Conservation (phyloP, 1,140 invertebrate genomes). For the Forficula auricularia region DNA sequence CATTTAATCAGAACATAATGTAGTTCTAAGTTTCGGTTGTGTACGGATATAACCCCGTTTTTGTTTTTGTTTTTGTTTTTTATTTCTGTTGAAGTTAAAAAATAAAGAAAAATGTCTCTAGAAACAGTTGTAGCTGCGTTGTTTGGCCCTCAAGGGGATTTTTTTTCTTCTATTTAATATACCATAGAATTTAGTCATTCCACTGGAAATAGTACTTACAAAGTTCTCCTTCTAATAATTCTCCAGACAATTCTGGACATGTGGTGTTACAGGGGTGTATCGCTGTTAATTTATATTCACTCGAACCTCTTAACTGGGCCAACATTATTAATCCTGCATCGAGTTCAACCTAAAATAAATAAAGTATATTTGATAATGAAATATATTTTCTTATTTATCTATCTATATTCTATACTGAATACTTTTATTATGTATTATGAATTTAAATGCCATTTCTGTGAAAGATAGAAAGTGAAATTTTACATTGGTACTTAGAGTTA, state of each 20-base stretch:
- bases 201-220: slow-evolving; percentile 28
- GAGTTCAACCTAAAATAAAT: slow-evolving; percentile 36
- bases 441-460: too few species aligned
- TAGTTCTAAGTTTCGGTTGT: too few species aligned
- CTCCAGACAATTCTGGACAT: slow-evolving; percentile 44
- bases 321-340: slow-evolving; percentile 49
- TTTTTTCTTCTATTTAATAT: neutral
- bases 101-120: too few species aligned
- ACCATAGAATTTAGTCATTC: neutral
- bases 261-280: slow-evolving; percentile 46
- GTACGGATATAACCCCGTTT: too few species aligned
- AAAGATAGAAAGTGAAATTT: too few species aligned
- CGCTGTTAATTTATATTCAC: slow-evolving; percentile 42
- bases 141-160: too few species aligned
- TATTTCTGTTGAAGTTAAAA: too few species aligned
- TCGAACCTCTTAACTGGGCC: slow-evolving; percentile 51
- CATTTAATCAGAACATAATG: too few species aligned
- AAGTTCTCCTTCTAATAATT: slow-evolving; percentile 48
- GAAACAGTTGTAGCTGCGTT: too few species aligned
- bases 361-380: neutral
- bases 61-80: too few species aligned
- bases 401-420: neutral
- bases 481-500: too few species aligned
- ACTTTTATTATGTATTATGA: too few species aligned
- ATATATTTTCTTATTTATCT: neutral